These are phyloP conservation scores for Diplodus sargus DNA, from an alignment of 2,797 vertebrate species.

Conservation along the genomic window DNA sequence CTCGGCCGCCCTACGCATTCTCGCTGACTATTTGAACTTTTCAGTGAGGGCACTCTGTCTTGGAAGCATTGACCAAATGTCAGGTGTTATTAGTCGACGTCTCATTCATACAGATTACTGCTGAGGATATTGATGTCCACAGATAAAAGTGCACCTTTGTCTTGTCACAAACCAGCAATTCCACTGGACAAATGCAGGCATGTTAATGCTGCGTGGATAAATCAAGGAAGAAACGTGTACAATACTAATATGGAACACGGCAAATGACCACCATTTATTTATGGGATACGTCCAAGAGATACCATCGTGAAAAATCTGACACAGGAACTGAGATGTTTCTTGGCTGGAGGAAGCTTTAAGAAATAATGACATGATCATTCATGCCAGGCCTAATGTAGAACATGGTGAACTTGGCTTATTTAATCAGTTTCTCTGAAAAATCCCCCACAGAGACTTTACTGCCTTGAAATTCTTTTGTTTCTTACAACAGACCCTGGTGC, in stretches of 20 bases:
- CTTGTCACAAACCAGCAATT: conserved; percentile 45
- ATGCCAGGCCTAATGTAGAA: background rate
- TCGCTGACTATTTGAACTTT: conserved; percentile 80
- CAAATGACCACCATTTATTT: background rate
- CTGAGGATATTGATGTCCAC: conserved; percentile 52
- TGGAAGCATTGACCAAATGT: conserved; percentile 75
- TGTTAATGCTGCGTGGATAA: conserved; percentile 19
- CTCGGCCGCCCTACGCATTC: conserved; percentile 68
- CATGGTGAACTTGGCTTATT: conserved; percentile 4
- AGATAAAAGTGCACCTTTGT: conserved; percentile 59
- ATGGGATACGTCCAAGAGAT: conserved; percentile 4
- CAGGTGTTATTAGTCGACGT: conserved; percentile 66
- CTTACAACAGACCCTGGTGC: background rate
- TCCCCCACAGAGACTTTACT: background rate
- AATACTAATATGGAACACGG: background rate
- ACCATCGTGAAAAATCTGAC: background rate
- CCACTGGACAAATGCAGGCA: conserved; percentile 39
- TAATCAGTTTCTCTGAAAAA: conserved; percentile 9
- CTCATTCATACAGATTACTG: conserved; percentile 71
- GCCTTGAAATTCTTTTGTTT: background rate
- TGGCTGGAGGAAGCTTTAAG: background rate
- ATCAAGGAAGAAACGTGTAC: background rate
- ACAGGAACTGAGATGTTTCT: conserved; percentile 1
- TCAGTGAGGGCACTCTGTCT: conserved; percentile 70
- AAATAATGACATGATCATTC: background rate